Conservation (phyloP, 2,113 vertebrate species). For the Lonchura striata region DNA sequence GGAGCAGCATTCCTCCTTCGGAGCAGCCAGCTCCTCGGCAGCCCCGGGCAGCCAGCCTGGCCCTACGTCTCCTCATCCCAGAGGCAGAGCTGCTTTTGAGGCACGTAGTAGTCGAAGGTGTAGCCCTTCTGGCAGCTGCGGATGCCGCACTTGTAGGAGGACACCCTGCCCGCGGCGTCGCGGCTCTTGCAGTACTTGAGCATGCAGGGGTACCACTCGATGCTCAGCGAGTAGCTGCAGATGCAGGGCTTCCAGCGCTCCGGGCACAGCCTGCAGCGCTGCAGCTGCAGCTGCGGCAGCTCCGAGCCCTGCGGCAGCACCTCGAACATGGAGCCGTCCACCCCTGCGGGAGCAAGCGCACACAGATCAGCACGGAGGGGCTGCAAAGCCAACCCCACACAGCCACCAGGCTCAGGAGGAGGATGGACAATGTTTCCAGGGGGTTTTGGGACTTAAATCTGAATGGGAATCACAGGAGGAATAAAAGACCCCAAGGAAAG, state of each 20-base stretch:
- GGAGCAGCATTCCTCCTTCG: background rate
- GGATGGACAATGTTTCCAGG: background rate
- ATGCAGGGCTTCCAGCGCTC: constrained; percentile 86
- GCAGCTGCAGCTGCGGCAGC: constrained; percentile 76
- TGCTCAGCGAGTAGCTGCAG: constrained; percentile 86
- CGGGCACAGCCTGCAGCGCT: constrained; percentile 75
- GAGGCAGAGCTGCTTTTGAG: constrained; percentile 90
- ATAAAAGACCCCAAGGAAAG: background rate
- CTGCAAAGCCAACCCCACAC: too few relatives aligned
- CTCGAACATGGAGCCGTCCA: constrained; percentile 90
- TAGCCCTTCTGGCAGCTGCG: constrained; percentile 96
- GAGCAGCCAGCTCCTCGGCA: background rate
- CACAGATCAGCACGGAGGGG: rapidly evolving
- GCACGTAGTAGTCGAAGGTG: constrained; percentile 87
- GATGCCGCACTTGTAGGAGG: constrained; percentile 96
- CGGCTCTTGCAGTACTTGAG: constrained; percentile 92
- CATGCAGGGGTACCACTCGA: constrained; percentile 97
- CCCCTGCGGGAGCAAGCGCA: constrained; percentile 64
- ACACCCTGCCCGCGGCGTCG: constrained; percentile 76
- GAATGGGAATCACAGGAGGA: rapidly evolving
- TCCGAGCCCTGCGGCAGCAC: constrained; percentile 75
- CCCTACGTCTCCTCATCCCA: constrained; percentile 92
- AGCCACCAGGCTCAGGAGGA: too few relatives aligned
- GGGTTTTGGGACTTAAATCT: background rate
- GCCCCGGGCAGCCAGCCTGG: background rate